Conservation (phyloP, 2,888 invertebrate species). For the Lasioglossum pauxillum region DNA sequence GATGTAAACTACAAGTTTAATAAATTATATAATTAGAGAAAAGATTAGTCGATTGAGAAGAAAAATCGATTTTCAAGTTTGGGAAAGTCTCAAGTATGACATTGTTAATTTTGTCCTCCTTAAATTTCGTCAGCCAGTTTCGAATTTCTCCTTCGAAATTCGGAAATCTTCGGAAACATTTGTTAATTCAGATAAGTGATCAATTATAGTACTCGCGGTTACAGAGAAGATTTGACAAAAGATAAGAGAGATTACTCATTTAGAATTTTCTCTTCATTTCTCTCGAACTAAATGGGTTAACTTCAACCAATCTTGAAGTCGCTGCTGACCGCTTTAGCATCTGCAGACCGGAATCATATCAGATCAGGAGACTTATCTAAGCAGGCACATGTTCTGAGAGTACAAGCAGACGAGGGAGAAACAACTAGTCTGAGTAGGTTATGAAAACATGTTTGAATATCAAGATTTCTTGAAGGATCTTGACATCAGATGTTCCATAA, state of each 20-base stretch:
- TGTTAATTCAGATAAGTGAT: neutral
- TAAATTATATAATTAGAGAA: neutral
- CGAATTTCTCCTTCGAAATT: neutral
- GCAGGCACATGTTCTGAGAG: neutral
- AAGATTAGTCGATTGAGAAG: neutral
- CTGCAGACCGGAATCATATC: neutral
- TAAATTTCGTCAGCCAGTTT: neutral
- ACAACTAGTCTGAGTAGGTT: neutral
- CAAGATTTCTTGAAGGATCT: neutral
- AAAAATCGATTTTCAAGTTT: neutral
- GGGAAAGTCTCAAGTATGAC: neutral
- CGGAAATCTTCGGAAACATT: no score
- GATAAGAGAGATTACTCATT: neutral
- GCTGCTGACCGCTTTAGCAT: neutral
- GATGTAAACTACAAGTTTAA: neutral
- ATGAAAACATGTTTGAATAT: conserved; percentile 7
- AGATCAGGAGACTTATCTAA: neutral
- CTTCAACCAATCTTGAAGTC: neutral
- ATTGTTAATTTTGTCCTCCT: neutral
- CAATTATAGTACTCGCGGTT: neutral
- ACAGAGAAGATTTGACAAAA: neutral
- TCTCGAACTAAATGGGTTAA: neutral
- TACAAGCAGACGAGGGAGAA: neutral
- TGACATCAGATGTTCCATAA: neutral
- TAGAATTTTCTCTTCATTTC: neutral